Base-by-base conservation (phyloP, 37 sponge, comb jelly and placozoan species). In the Tethya wilhelma region DNA sequence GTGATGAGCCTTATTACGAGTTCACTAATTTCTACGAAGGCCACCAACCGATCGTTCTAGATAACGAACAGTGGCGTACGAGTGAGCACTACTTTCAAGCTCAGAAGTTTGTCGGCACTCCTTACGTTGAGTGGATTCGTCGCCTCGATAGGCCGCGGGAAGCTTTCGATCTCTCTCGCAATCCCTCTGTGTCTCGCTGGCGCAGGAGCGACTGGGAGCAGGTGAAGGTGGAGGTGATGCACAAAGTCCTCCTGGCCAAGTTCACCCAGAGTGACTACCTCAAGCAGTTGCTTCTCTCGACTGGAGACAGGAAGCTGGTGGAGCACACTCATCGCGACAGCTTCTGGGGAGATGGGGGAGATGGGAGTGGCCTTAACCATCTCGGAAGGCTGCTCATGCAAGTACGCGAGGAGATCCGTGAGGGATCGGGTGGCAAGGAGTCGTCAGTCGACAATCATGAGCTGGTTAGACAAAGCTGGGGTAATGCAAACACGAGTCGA, bases 21-120 rank as follows among this genome's bases (percentile, higher is more conserved):
- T 92, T 92, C 59, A 88, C 93, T 2, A 92, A 92, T 81, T 93
- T 93, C 73, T 87, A 75, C 78, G 64, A 44, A 25, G n/a, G n/a
- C n/a, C n/a, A n/a, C n/a, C n/a, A 30, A 41, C 75, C 69, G 5
- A 65, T 74, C 23, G 29, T 40, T 28, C 17, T 89, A 4, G 90
- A 90, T 60, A 83, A 75, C 23, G 41, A 65, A 4, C 12, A 26
- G 4, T 93, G 93, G 93, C 81, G 72, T 0, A 86, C 89, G 1
- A 89, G 90, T 8, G 93, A 93, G 63, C 93, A 93, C 72, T 93
- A 87, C 59, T 93, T 93, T 71, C 93, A 93, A 55, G 89, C 93
- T 30, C 93, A 93, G 67, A 93, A 93, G 53, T 93, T 88, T 72
- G 71, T 85, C 38, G 93, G 93, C 2, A 93, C 93, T 1, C 93